Evolutionary conservation across 2,888 invertebrate species (phyloP).

Genomic region (Chirona hameri): DNA sequence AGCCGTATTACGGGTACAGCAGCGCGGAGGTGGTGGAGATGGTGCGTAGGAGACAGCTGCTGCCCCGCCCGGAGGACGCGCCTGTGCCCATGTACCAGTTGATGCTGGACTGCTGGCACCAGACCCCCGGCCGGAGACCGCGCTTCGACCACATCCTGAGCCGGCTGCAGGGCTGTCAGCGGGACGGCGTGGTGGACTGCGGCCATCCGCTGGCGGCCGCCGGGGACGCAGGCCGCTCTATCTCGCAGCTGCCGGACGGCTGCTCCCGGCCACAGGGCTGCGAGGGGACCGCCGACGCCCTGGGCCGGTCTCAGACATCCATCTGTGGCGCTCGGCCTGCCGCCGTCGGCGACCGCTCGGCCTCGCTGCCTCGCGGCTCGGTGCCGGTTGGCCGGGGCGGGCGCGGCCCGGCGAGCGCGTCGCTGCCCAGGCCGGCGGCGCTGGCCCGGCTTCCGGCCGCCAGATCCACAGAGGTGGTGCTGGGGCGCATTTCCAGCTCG

Average conservation of each 20-base stretch:
- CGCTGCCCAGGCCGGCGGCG: not conserved
- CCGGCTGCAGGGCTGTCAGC: constrained; percentile 67
- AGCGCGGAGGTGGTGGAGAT: constrained; percentile 97
- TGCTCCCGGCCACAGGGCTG: not conserved
- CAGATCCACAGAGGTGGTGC: not conserved
- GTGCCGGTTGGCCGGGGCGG: too few relatives aligned
- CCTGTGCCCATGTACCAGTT: constrained; percentile 87
- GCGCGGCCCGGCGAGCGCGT: not conserved
- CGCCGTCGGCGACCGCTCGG: too few relatives aligned
- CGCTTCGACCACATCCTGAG: constrained; percentile 86
- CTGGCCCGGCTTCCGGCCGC: not conserved
- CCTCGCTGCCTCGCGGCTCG: too few relatives aligned
- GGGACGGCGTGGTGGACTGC: not conserved
- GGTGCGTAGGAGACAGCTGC: constrained; percentile 89
- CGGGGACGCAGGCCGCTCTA: not conserved
- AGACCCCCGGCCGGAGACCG: constrained; percentile 84
- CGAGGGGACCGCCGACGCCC: too few relatives aligned
- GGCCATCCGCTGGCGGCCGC: not conserved
- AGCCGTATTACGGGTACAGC: constrained; percentile 90
- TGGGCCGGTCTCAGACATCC: not conserved
- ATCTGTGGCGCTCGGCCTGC: too few relatives aligned
- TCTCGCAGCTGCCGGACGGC: too few relatives aligned
- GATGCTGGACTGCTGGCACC: constrained; percentile 99
- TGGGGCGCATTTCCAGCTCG: not conserved
- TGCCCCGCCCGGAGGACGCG: constrained; percentile 88